These are phyloP conservation scores for Gymnodraco acuticeps DNA, from an alignment of 2,797 vertebrate species.

Conservation along the genomic window DNA sequence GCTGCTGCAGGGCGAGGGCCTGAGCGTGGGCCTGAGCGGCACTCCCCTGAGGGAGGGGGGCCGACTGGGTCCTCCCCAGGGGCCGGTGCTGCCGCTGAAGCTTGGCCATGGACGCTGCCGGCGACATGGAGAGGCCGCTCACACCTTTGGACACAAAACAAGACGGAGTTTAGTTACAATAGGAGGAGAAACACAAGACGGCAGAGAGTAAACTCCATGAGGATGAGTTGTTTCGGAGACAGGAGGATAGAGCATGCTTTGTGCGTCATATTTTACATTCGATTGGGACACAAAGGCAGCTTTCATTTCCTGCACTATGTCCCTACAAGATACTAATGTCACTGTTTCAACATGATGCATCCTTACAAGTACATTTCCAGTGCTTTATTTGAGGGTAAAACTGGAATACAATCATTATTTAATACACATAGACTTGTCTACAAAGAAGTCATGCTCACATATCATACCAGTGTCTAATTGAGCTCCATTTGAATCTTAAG, in stretches of 20 bases:
- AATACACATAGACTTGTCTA: too few species aligned
- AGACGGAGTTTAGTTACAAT: neutral
- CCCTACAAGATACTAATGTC: neutral
- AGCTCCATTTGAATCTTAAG: neutral
- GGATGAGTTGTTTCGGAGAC: constrained; percentile 2
- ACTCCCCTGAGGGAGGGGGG: constrained; percentile 93
- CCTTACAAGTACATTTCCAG: neutral
- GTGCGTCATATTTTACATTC: constrained; percentile 17
- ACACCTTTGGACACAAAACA: constrained; percentile 82
- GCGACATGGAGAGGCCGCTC: constrained; percentile 90
- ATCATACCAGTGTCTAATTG: too few species aligned
- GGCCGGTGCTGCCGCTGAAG: constrained; percentile 95
- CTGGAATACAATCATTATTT: neutral
- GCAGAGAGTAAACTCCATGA: constrained; percentile 15
- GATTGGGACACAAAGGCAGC: constrained; percentile 17
- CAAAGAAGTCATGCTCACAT: too few species aligned
- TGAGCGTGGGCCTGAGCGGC: constrained; percentile 87
- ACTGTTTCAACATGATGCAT: constrained; percentile 3
- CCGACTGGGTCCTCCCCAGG: constrained; percentile 95
- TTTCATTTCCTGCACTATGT: constrained; percentile 14
- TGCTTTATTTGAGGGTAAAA: neutral
- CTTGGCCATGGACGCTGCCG: constrained; percentile 92
- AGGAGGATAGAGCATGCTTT: constrained; percentile 27
- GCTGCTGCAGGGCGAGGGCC: constrained; percentile 91
- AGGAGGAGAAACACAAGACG: constrained; percentile 1